Conservation (phyloP, 1,140 invertebrate genomes). For the Schlechtendalia chinensis region DNA sequence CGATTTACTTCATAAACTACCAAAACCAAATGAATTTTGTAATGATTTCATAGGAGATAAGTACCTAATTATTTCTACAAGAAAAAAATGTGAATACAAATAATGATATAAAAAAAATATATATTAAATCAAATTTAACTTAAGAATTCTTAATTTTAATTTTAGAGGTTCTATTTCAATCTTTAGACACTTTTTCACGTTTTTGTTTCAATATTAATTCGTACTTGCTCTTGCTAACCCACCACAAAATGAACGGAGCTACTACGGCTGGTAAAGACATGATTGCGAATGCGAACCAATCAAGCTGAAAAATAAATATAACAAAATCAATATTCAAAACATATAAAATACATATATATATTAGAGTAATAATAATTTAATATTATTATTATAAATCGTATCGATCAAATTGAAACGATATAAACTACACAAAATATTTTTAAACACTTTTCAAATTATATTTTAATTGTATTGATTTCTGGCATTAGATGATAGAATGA, state of each 20-base stretch:
- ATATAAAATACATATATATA: no score
- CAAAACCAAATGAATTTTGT: not conserved
- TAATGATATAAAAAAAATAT: not conserved
- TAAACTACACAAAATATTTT: not conserved
- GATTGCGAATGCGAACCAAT: conserved; percentile 94
- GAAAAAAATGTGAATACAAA: not conserved
- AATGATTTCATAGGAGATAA: not conserved
- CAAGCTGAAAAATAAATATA: conserved; percentile 66
- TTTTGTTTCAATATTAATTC: conserved; percentile 72
- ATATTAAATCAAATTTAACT: conserved; percentile 21
- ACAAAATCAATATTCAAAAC: no score
- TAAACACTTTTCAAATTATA: no score
- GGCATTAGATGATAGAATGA: not conserved
- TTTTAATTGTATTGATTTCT: no score
- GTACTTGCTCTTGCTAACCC: conserved; percentile 91
- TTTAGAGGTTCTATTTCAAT: conserved; percentile 49
- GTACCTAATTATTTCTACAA: not conserved
- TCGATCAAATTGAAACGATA: conserved; percentile 52
- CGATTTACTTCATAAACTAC: not conserved
- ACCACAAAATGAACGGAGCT: conserved; percentile 94
- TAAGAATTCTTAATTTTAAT: conserved; percentile 13
- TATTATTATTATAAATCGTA: no score
- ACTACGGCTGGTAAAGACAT: conserved; percentile 92
- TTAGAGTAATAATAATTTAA: no score
- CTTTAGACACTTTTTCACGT: conserved; percentile 58